A percentile compares a stretch with the other conserved stretches of the same genome.
Evolutionary conservation across 2,113 vertebrate species (phyloP).

Genomic region (Vulpes vulpes): DNA sequence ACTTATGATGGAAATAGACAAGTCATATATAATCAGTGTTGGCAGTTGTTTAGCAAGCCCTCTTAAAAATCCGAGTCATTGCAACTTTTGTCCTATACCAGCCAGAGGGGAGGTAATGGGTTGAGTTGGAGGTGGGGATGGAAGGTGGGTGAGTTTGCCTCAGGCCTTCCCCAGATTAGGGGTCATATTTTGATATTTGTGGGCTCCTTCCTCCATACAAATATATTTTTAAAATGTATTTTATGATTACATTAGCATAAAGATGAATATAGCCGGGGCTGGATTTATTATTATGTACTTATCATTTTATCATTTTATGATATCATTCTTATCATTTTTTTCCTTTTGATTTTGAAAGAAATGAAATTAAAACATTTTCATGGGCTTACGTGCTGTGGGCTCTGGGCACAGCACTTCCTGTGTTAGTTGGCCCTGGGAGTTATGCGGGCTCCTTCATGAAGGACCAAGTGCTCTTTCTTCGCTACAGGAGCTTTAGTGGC

Average conservation of each 20-base stretch:
- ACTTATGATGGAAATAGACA: constrained; percentile 19
- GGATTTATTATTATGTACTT: not conserved
- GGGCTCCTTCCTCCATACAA: not conserved
- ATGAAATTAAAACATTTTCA: not conserved
- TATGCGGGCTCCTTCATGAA: not conserved
- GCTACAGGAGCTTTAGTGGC: not conserved
- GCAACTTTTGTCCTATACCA: not conserved
- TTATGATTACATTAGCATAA: not conserved
- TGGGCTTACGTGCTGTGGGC: not conserved
- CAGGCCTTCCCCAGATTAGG: not conserved
- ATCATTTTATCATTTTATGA: too few species aligned
- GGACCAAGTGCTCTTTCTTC: not conserved
- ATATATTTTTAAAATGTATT: not conserved
- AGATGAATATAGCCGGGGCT: not conserved
- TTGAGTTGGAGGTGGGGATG: not conserved
- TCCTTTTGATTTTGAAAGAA: not conserved
- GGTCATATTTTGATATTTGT: not conserved
- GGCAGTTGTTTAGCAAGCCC: not conserved
- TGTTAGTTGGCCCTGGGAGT: not conserved
- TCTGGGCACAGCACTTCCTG: not conserved
- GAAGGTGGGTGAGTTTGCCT: not conserved
- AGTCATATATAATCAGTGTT: constrained; percentile 1
- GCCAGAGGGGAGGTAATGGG: not conserved
- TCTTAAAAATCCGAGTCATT: not conserved
- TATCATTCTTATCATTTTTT: not conserved